These are phyloP conservation scores for Kryptolebias marmoratus DNA, from an alignment of 2,113 vertebrate genomes.

Conservation along the genomic window DNA sequence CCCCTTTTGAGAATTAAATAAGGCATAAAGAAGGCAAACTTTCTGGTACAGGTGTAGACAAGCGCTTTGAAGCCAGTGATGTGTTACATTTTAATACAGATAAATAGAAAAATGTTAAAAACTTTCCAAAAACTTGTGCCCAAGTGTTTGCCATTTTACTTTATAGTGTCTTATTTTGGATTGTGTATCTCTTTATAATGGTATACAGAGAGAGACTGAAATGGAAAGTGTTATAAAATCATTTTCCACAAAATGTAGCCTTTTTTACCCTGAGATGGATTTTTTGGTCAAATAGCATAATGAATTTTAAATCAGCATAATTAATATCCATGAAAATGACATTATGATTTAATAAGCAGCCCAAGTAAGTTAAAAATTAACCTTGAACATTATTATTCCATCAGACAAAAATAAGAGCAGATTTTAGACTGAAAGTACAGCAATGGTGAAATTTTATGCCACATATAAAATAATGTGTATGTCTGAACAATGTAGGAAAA, in stretches of 20 bases:
- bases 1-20: constrained; percentile 3
- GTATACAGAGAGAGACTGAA: too few relatives aligned
- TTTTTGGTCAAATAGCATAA: constrained; percentile 18
- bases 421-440: not conserved
- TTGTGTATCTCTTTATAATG: not conserved
- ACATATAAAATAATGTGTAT: not conserved
- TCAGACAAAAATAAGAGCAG: not conserved
- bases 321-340: constrained; percentile 30
- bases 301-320: constrained; percentile 34
- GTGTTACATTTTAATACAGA: too few relatives aligned
- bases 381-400: not conserved
- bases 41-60: not conserved
- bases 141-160: not conserved
- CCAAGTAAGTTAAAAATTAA: constrained; percentile 39
- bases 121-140: not conserved
- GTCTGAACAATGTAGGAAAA: not conserved
- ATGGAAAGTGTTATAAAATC: too few relatives aligned
- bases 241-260: not conserved
- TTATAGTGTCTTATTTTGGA: not conserved
- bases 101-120: too few relatives aligned
- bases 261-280: not conserved
- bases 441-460: constrained; percentile 1
- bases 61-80: not conserved
- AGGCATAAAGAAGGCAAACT: not conserved
- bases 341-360: constrained; percentile 31